Conservation (phyloP, 2,797 vertebrate species). For the Pseudomugil tenellus region DNA sequence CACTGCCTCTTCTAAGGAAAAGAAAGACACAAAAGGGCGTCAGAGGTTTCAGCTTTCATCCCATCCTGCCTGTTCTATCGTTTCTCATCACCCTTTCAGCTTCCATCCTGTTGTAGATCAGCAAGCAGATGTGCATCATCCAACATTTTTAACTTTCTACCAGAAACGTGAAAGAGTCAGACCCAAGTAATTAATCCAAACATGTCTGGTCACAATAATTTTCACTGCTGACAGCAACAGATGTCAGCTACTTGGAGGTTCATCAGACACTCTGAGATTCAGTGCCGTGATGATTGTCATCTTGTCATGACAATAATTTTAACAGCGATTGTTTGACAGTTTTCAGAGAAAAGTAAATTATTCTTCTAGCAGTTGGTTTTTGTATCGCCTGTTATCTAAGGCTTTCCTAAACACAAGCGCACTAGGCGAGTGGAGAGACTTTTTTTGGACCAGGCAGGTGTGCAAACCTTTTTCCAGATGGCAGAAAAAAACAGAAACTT, state of each 20-base stretch:
- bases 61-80: constrained; percentile 39
- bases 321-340: constrained; percentile 20
- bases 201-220: constrained; percentile 68
- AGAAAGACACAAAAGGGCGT: constrained; percentile 25
- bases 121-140: constrained; percentile 81
- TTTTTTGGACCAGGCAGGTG: constrained; percentile 79
- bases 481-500: constrained; percentile 76
- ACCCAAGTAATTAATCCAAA: constrained; percentile 76
- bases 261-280: constrained; percentile 58
- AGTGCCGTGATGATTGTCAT: constrained; percentile 46
- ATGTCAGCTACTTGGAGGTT: constrained; percentile 67
- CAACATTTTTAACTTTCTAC: constrained; percentile 80
- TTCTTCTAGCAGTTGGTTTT: constrained; percentile 18
- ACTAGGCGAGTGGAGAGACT: constrained; percentile 56
- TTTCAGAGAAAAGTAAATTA: constrained; percentile 33
- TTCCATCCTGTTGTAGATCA: constrained; percentile 68
- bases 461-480: constrained; percentile 70
- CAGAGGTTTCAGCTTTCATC: constrained; percentile 32
- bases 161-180: constrained; percentile 69
- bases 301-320: constrained; percentile 35
- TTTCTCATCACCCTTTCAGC: constrained; percentile 75
- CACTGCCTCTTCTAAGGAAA: constrained; percentile 91
- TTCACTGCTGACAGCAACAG: constrained; percentile 70
- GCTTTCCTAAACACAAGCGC: constrained; percentile 53
- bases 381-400: constrained; percentile 41